Evolutionary conservation across 1,140 invertebrate genomes (phyloP), one percentile per base, ranked within the genome.

Genomic region (Amphibalanus amphitrite): DNA sequence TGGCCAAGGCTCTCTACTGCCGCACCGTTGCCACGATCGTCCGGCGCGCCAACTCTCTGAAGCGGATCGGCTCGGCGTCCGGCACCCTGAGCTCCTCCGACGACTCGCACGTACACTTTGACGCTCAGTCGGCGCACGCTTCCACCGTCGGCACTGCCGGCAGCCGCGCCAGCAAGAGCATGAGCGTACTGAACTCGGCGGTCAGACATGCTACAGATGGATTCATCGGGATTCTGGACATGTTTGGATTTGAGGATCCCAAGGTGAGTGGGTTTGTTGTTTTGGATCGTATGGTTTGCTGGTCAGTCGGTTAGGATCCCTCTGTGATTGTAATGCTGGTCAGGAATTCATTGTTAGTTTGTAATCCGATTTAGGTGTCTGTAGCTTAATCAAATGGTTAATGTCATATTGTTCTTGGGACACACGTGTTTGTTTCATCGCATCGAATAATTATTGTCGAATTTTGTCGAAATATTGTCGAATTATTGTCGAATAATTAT

Each of bases 191-290:
- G 20, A 95, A 95, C 80, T 93, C 93, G 78, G 91, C 91, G 0
- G 91, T 95, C 29, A 82, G 91, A 71, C 92, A 94, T 81, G 92
- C 92, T n/a, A 95, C 92, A 0, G 92, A 95, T 78, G 92, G 92
- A 4, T 95, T 95, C 79, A 95, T 96, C 75, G 93, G 93, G 23
- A 95, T 95, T 76, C 82, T 96, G 69, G 93, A 95, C 78, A 95
- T 96, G 93, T 96, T 95, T 81, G 93, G 93, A 0, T 96, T 95
- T 80, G 93, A 96, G 83, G 91, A 94, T 79, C 89, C 90, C 29
- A 89, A 90, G 77, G 83, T 84, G 78, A 76, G 67, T 71, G 20
- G 15, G 20, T 26, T 17, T 0, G 26, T n/a, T 38, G 30, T 73
- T 13, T 69, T 70, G n/a, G n/a, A n/a, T n/a, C n/a, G n/a, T n/a